These are phyloP conservation scores for Xyrauchen texanus DNA, from an alignment of 2,113 vertebrate species.

Conservation along the genomic window DNA sequence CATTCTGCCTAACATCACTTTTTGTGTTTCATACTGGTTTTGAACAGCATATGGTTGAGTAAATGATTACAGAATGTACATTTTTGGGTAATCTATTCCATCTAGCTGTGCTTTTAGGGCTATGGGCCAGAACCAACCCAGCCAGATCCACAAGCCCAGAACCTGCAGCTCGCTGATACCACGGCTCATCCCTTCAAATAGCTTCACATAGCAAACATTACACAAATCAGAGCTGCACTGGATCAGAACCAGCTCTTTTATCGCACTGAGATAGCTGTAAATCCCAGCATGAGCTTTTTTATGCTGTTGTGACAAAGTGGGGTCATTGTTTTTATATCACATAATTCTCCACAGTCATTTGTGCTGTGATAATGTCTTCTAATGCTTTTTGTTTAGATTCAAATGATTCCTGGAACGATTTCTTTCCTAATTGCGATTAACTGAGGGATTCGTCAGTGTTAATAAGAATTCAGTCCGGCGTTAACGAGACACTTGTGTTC, in stretches of 20 bases:
- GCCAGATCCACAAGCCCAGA: slow-evolving; percentile 29
- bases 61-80: no score
- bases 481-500: slow-evolving; percentile 31
- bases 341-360: background rate
- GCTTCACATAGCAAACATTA: slow-evolving; percentile 28
- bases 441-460: slow-evolving; percentile 6
- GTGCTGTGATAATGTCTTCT: background rate
- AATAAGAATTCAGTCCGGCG: slow-evolving; percentile 8
- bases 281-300: background rate
- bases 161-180: slow-evolving; percentile 39
- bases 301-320: slow-evolving; percentile 9
- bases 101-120: slow-evolving; percentile 36
- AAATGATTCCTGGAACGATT: slow-evolving; percentile 1
- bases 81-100: background rate
- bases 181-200: slow-evolving; percentile 23
- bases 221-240: slow-evolving; percentile 20
- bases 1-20: no score
- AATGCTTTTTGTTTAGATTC: background rate
- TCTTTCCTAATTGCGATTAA: slow-evolving; percentile 14
- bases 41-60: no score
- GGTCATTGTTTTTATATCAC: background rate
- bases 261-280: background rate
- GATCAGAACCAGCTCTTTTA: slow-evolving; percentile 28
- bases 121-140: slow-evolving; percentile 43
- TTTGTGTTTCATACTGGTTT: no score